Evolutionary conservation across 2,113 vertebrate species (phyloP).

Genomic region (human): GRCh38 chr9:124982001-124982500

Average conservation of each 20-base stretch:
- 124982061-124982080: neutral
- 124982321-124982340: neutral
- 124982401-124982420: too few relatives aligned
- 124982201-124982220: neutral
- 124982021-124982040: neutral
- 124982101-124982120: neutral
- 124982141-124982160: neutral
- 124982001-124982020: neutral
- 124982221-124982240: neutral
- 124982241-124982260: neutral
- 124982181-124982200: neutral
- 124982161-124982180: neutral
- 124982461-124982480: too few relatives aligned
- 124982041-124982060: neutral
- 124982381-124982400: neutral
- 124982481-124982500: too few relatives aligned
- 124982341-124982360: neutral
- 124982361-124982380: neutral
- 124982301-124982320: neutral
- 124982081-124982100: neutral
- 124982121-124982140: neutral
- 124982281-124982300: neutral
- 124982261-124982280: neutral
- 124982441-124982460: too few relatives aligned
- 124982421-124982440: too few relatives aligned